These are phyloP conservation scores for Drosophila merina DNA, from an alignment of 2,888 invertebrate genomes.

Conservation along the genomic window DNA sequence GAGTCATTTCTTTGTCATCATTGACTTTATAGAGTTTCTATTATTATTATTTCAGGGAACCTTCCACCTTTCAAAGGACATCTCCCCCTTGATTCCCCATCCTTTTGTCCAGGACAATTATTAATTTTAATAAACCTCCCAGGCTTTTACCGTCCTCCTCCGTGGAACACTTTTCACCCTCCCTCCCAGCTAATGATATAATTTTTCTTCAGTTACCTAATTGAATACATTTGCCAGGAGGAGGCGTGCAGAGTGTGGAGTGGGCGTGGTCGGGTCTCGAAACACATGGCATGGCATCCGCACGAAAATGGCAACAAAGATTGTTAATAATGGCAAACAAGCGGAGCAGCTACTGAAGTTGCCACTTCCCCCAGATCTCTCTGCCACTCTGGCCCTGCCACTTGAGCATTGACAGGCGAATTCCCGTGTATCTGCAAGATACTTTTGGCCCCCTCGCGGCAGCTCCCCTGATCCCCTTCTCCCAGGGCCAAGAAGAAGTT, in stretches of 20 bases:
- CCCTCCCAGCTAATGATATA: slow-evolving; percentile 70
- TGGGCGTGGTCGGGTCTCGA: slow-evolving; percentile 9
- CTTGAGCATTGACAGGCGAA: slow-evolving; percentile 51
- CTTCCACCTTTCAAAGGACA: slow-evolving; percentile 8
- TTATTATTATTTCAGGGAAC: slow-evolving; percentile 9
- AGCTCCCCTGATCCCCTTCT: not conserved
- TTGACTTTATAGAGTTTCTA: slow-evolving; percentile 8
- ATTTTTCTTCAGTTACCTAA: slow-evolving; percentile 79
- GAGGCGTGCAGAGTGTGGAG: not conserved
- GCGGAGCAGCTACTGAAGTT: slow-evolving; percentile 66
- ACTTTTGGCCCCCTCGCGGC: not conserved
- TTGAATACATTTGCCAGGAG: slow-evolving; percentile 73
- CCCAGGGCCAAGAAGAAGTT: slow-evolving; percentile 53
- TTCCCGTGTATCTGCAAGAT: slow-evolving; percentile 37
- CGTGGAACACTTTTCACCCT: not conserved
- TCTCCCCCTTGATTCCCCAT: not conserved
- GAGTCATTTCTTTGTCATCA: too few relatives aligned
- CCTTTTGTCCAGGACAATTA: slow-evolving; percentile 67
- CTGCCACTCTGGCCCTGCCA: slow-evolving; percentile 27
- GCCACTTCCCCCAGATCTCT: slow-evolving; percentile 16
- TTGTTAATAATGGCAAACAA: slow-evolving; percentile 79
- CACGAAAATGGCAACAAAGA: slow-evolving; percentile 71
- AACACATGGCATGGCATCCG: slow-evolving; percentile 56
- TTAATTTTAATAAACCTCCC: slow-evolving; percentile 77
- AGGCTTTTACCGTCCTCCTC: slow-evolving; percentile 4